phyloP scores from a whole-genome alignment of 2,113 vertebrate genomes.

The Oreotrochilus melanogaster region DNA sequence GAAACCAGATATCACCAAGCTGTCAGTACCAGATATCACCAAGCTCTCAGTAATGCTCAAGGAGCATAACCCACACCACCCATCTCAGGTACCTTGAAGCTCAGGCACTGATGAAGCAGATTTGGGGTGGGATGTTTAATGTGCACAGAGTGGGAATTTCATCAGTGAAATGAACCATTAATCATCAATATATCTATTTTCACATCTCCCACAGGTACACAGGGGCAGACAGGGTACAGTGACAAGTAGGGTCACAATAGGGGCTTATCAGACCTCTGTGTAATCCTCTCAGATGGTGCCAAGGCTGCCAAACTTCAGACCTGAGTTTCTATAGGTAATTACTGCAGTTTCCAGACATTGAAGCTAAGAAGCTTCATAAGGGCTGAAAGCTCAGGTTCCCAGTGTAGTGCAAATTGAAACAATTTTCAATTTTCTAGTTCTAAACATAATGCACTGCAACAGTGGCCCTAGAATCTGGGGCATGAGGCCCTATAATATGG shows the following conservation, averaged over 20 bases:
- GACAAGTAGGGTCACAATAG: background rate
- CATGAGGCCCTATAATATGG: background rate
- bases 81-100: background rate
- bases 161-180: background rate
- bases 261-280: background rate
- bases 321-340: background rate
- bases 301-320: background rate
- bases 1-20: background rate
- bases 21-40: background rate
- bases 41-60: background rate
- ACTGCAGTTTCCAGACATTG: background rate
- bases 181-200: background rate
- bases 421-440: rapidly evolving
- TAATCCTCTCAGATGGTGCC: background rate
- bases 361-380: background rate
- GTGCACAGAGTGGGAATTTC: background rate
- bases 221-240: background rate
- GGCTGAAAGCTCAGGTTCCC: background rate
- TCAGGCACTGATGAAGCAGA: background rate
- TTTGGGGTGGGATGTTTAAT: background rate
- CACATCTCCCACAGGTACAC: background rate
- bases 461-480: background rate
- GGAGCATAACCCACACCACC: background rate
- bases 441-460: background rate
- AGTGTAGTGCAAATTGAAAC: background rate